Percentiles rank a stretch among this genome's conserved stretches.
These are phyloP conservation scores for Aplysina aerophoba DNA, from an alignment of 37 sponge, comb jelly and placozoan genomes.

Conservation along the genomic window DNA sequence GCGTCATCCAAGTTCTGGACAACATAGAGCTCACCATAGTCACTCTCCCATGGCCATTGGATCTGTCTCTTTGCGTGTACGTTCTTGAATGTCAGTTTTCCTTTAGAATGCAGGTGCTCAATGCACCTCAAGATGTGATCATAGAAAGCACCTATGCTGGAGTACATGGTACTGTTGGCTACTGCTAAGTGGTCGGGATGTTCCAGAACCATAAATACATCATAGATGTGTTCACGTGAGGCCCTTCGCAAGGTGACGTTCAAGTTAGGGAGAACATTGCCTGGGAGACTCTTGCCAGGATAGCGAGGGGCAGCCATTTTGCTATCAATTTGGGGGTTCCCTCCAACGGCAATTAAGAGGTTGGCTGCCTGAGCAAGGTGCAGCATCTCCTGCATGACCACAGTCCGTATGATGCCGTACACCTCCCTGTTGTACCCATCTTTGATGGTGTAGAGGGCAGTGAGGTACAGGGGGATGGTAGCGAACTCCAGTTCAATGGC, in stretches of 20 bases:
- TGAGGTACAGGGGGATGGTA: conserved; percentile 61
- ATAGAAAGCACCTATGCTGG: conserved; percentile 71
- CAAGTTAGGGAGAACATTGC: conserved; percentile 44
- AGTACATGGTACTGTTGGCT: not conserved
- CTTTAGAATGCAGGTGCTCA: not conserved
- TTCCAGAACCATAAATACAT: conserved; percentile 57
- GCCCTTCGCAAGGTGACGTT: conserved; percentile 14
- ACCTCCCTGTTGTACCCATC: conserved; percentile 46
- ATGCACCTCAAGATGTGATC: conserved; percentile 48
- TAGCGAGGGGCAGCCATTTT: conserved; percentile 18
- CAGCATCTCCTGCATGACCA: conserved; percentile 65
- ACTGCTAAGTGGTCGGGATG: conserved; percentile 9
- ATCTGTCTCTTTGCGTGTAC: conserved; percentile 5
- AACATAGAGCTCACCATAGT: not conserved
- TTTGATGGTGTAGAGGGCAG: conserved; percentile 56
- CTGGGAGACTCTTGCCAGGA: conserved; percentile 41
- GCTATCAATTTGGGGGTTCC: conserved; percentile 35
- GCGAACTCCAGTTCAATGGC: conserved; percentile 53
- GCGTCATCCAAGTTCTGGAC: conserved; percentile 27
- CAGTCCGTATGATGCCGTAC: conserved; percentile 12
- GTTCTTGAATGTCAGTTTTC: conserved; percentile 22
- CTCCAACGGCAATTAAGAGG: conserved; percentile 54
- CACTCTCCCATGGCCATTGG: conserved; percentile 37
- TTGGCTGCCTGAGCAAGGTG: conserved; percentile 63
- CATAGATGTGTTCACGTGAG: conserved; percentile 14